phyloP scores from a whole-genome alignment of 2,113 vertebrate species.

The Channa argus region DNA sequence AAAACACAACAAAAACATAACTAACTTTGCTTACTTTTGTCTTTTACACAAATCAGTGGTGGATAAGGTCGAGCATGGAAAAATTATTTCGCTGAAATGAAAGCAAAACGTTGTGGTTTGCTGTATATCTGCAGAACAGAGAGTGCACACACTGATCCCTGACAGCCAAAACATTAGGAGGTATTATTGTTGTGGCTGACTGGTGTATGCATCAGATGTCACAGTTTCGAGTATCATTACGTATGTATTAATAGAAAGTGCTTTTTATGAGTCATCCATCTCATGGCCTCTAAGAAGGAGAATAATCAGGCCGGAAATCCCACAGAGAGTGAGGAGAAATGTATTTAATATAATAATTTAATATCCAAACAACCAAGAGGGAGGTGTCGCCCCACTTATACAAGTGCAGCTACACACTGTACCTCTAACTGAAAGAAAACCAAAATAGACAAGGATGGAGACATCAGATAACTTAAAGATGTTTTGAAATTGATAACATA shows the following conservation, averaged over 20 bases:
- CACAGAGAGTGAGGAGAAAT: conserved; percentile 46
- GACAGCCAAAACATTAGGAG: too few relatives aligned
- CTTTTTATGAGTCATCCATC: conserved; percentile 19
- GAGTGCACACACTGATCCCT: too few relatives aligned
- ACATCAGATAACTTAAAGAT: background rate
- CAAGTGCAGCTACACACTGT: conserved; percentile 20
- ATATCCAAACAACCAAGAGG: conserved; percentile 57
- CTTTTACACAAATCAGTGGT: too few relatives aligned
- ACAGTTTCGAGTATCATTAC: background rate
- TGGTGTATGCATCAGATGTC: background rate
- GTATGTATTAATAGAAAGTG: background rate
- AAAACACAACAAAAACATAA: too few relatives aligned
- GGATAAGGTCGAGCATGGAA: too few relatives aligned
- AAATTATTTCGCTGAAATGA: too few relatives aligned
- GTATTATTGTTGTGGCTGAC: too few relatives aligned
- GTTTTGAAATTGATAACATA: background rate
- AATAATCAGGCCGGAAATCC: conserved; percentile 66
- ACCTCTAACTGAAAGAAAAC: conserved; percentile 15
- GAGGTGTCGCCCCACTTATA: conserved; percentile 59
- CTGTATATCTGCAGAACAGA: too few relatives aligned
- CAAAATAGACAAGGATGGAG: background rate
- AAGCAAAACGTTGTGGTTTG: too few relatives aligned
- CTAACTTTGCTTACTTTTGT: too few relatives aligned
- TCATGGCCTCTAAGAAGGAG: conserved; percentile 31
- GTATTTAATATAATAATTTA: conserved; percentile 52